Evolutionary conservation across 2,797 vertebrate genomes (phyloP), one percentile per base, ranked within the genome.

Genomic region (Artibeus lituratus): DNA sequence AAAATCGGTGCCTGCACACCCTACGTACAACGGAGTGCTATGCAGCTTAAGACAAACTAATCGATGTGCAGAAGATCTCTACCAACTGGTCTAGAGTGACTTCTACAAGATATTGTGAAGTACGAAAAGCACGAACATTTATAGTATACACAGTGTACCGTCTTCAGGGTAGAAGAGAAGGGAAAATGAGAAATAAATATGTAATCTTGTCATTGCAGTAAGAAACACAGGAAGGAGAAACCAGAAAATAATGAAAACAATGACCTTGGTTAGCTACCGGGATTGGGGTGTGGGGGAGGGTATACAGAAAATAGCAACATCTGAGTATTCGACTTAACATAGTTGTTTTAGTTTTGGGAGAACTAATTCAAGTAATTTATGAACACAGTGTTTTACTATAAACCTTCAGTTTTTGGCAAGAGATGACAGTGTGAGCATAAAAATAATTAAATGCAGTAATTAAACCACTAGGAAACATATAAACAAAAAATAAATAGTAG

Each of bases 381-480:
- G 55, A 35, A 42, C 35, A 91, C 19, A 72, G 24, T 73, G 35
- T 67, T 87, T 92, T 67, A 80, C 26, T 59, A 47, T 32, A 94
- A 84, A 88, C 37, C 37, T 42, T 87, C 65, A 90, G 78, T 62
- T 37, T 91, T 42, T 85, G 74, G 44, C 47, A 78, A 74, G 26
- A 95, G 19, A 69, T 0, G 37, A 26, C n/a, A 57, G 44, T 76
- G 7, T 76, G 76, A 91, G 57, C 22, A 92, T 35, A 55, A 93
- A 85, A 86, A 44, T 88, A 95, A 96, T 69, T 77, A 87, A 70
- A 89, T 84, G 86, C 76, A 87, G 73, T 47, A 57, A 82, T 57
- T 65, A 90, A 83, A 65, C 24, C 76, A 91, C 47, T 22, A n/a
- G 32, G 57, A 59, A 72, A 90, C 11, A 92, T 16, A 80, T 22